These are phyloP conservation scores for Drosophila lacteicornis DNA, from an alignment of 1,140 invertebrate genomes.

Conservation along the genomic window DNA sequence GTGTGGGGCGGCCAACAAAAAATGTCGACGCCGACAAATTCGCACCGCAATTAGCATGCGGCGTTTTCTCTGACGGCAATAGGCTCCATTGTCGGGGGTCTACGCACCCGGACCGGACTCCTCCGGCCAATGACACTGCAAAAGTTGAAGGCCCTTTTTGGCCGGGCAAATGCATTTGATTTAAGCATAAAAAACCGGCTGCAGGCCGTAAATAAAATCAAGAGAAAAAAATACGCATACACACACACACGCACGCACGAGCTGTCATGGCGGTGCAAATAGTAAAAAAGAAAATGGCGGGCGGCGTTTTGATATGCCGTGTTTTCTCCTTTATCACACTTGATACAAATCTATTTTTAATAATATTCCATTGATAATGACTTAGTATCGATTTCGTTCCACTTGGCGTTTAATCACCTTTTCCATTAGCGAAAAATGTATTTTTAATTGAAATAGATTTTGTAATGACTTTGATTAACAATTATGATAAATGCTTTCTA, in stretches of 20 bases:
- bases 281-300: conserved; percentile 73
- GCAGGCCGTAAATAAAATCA: not conserved
- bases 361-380: conserved; percentile 8
- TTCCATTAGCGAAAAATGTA: not conserved
- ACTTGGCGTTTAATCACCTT: not conserved
- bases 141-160: conserved; percentile 12
- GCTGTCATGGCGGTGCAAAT: conserved; percentile 48
- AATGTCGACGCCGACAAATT: conserved; percentile 49
- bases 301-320: conserved; percentile 45
- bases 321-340: conserved; percentile 37
- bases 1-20: not conserved
- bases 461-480: no score
- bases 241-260: conserved; percentile 13
- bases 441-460: not conserved
- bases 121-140: conserved; percentile 28
- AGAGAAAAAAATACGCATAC: conserved; percentile 1
- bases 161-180: not conserved
- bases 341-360: conserved; percentile 8
- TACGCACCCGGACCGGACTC: conserved; percentile 4
- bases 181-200: conserved; percentile 21
- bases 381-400: not conserved
- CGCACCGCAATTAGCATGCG: conserved; percentile 12
- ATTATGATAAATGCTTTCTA: not conserved
- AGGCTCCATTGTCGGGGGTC: not conserved
- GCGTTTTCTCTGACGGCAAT: not conserved